Evolutionary conservation across 2,888 invertebrate species (phyloP).

Genomic region (Sinotaia quadrata): DNA sequence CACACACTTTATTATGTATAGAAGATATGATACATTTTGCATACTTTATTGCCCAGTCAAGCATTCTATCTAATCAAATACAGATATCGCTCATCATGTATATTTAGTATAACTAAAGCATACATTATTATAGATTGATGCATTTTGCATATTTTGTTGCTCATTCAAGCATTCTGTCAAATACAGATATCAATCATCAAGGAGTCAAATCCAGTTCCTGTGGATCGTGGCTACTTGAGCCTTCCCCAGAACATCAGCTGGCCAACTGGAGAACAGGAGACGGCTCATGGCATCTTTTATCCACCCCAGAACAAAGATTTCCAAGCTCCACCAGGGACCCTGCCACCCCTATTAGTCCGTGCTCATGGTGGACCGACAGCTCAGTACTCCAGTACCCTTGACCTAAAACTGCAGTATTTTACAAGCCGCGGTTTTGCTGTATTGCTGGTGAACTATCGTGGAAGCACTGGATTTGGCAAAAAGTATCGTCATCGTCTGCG

Average conservation of each 20-base stretch:
- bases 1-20: too few species aligned
- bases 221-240: conserved; percentile 67
- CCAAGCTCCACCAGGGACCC: conserved; percentile 51
- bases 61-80: too few species aligned
- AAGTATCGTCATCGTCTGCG: conserved; percentile 68
- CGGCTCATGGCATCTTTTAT: conserved; percentile 67
- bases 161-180: too few species aligned
- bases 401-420: conserved; percentile 70
- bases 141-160: too few species aligned
- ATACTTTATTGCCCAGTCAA: too few species aligned
- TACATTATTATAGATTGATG: too few species aligned
- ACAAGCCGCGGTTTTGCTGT: conserved; percentile 73
- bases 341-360: conserved; percentile 71
- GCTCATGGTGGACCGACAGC: conserved; percentile 74
- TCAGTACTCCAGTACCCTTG: conserved; percentile 55
- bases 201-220: conserved; percentile 47
- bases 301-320: conserved; percentile 70
- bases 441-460: conserved; percentile 73
- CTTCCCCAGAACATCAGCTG: conserved; percentile 68
- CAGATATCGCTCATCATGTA: too few species aligned
- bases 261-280: conserved; percentile 56
- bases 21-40: too few species aligned
- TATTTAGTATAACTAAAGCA: too few species aligned
- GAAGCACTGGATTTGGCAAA: conserved; percentile 72
- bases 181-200: conserved; percentile 40